Evolutionary conservation across 2,113 vertebrate genomes (phyloP).

Genomic region (Notarius quadriscutis): DNA sequence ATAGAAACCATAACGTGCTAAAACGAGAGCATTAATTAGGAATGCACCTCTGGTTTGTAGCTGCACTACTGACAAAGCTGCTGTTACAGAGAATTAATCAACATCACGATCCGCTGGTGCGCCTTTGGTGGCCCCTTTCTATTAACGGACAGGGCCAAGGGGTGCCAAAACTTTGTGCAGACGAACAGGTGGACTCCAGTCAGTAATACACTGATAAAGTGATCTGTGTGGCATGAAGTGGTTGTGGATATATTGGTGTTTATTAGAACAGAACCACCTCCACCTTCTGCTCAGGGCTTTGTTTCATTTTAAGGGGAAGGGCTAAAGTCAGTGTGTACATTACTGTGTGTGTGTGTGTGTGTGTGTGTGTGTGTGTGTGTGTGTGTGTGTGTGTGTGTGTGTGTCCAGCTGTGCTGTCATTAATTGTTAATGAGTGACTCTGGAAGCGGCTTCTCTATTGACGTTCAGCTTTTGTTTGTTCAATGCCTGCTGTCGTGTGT

Average conservation of each 20-base stretch:
- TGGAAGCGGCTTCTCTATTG: slow-evolving; percentile 52
- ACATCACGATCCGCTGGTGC: background rate
- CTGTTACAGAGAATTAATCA: background rate
- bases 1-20: background rate
- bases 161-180: background rate
- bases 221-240: background rate
- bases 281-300: background rate
- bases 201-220: background rate
- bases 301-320: background rate
- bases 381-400: slow-evolving; percentile 45
- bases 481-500: slow-evolving; percentile 21
- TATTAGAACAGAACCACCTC: background rate
- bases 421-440: slow-evolving; percentile 67
- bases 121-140: background rate
- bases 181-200: background rate
- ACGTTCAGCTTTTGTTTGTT: slow-evolving; percentile 57
- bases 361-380: slow-evolving; percentile 38
- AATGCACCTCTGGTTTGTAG: no score
- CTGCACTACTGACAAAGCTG: background rate
- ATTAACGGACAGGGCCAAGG: background rate
- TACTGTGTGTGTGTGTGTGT: slow-evolving; percentile 5
- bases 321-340: background rate
- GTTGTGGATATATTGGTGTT: background rate
- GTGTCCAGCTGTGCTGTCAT: slow-evolving; percentile 65
- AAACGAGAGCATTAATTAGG: background rate